These are phyloP conservation scores for Vultur gryphus DNA, from an alignment of 2,797 vertebrate species.

Conservation along the genomic window DNA sequence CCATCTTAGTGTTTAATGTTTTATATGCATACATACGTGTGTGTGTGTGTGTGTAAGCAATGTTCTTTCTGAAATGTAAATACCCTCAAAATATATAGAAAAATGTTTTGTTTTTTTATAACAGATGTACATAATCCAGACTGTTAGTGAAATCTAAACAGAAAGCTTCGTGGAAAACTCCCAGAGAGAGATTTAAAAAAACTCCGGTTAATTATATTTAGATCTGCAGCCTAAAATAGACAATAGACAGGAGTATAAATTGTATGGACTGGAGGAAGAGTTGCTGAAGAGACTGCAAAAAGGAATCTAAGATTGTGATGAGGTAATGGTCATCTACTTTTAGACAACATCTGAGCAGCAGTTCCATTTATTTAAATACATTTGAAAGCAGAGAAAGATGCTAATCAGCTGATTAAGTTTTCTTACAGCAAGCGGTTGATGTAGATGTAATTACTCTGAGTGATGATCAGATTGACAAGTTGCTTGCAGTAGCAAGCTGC, in stretches of 20 bases:
- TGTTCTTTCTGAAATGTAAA: not conserved
- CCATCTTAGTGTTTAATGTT: not conserved
- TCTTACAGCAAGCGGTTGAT: not conserved
- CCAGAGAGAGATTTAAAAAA: not conserved
- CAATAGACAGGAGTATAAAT: not conserved
- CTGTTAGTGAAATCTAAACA: conserved; percentile 26
- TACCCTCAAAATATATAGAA: not conserved
- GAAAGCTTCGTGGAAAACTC: not conserved
- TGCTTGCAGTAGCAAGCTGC: not conserved
- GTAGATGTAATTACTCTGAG: not conserved
- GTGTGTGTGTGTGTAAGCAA: not conserved
- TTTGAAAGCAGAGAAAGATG: conserved; percentile 45
- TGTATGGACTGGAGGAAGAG: not conserved
- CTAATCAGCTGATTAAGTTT: conserved; percentile 36
- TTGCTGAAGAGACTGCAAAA: not conserved
- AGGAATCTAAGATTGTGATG: not conserved
- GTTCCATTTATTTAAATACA: not conserved
- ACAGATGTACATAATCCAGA: conserved; percentile 40
- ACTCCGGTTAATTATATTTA: conserved; percentile 31
- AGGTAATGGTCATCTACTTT: not conserved
- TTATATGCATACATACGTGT: not conserved
- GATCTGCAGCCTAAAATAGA: conserved; percentile 19
- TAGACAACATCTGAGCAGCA: not conserved
- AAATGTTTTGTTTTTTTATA: not conserved
- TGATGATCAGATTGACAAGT: conserved; percentile 6